Evolutionary conservation across 2,888 invertebrate genomes (phyloP), one percentile per base, ranked within the genome.

Genomic region (Cephonodes hylas): DNA sequence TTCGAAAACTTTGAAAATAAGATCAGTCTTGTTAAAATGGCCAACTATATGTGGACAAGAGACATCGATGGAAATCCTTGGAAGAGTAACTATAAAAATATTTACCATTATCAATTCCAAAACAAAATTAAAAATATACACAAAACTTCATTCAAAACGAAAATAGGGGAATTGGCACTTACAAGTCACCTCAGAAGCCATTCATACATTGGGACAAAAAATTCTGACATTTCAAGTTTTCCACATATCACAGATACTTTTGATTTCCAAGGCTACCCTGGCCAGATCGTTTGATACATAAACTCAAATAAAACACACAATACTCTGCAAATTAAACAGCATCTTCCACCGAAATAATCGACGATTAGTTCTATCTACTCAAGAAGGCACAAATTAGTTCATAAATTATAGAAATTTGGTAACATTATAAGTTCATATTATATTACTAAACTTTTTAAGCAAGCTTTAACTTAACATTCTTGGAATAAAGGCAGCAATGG

Each of bases 1-100:
- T 83, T 85, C 82, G 79, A 85, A 85, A 88, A 85, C 83, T 80
- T 84, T 84, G 88, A 88, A 90, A 91, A 86, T 84, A 85, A 91
- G 90, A 91, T 93, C 93, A 93, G 93, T 93, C 93, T 93, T 93
- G 93, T 93, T 93, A 93, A 88, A 91, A 93, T 91, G 92, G 91
- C 93, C 92, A 88, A 89, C 85, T 84, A 84, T 80, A 69, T 72
- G 79, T 81, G 81, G 84, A 83, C 78, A 81, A 81, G 77, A 84
- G 81, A 82, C 75, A 76, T 81, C 80, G 79, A 75, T 81, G 80
- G 81, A 85, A 85, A 85, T 82, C 81, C 78, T 83, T 82, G 82
- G 80, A 58, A 62, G 42, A 53, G 23, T 42, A 53, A 83, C 31
- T 62, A 64, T 70, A 80, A 81, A 85, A 82, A 83, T 74, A 70